Evolutionary conservation across 1,140 invertebrate genomes (phyloP), one percentile per base, ranked within the genome.

Genomic region (Tetragonula clypearis): DNA sequence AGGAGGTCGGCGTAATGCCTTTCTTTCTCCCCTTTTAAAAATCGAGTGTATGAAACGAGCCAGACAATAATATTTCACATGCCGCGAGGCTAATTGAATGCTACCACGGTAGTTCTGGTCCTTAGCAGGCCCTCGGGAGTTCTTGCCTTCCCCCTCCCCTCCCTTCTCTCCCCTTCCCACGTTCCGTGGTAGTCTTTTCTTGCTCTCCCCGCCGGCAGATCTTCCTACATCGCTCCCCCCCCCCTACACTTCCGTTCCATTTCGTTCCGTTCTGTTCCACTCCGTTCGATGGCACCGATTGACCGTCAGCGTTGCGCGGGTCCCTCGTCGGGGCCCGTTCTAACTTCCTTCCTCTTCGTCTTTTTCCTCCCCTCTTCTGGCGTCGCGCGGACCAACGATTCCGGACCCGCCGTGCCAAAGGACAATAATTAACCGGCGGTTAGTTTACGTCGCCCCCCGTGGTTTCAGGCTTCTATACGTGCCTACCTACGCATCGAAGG

Each of bases 41-140:
- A 89, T 91, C 90, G 90, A 91, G 87, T 85, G 82, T 87, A 90
- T 79, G 87, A 90, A 88, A 66, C 87, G 87, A 88, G 77, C 77
- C 86, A 89, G 92, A 92, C 91, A 93, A 93, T 93, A 92, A 94
- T 94, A 95, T 94, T 94, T 94, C 91, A 94, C 93, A 90, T 94
- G 90, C 91, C 89, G 91, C 92, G 93, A 92, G 87, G 92, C 92
- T 94, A 95, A 95, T 95, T 95, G 94, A 95, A 95, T 94, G 94
- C 93, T 94, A 95, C 94, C 92, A 93, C 92, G 93, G 93, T 94
- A 94, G 93, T 94, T 93, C 85, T 90, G 86, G 86, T 87, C 85
- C 86, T 88, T 91, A 90, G 87, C 87, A 80, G 87, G 82, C 87
- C 74, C 82, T 82, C 84, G 69, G 82, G 87, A 88, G 88, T 84